Percentiles rank a stretch among this genome's conserved stretches.
Evolutionary conservation across 2,888 invertebrate species (phyloP).

Genomic region (Xanthia togata): DNA sequence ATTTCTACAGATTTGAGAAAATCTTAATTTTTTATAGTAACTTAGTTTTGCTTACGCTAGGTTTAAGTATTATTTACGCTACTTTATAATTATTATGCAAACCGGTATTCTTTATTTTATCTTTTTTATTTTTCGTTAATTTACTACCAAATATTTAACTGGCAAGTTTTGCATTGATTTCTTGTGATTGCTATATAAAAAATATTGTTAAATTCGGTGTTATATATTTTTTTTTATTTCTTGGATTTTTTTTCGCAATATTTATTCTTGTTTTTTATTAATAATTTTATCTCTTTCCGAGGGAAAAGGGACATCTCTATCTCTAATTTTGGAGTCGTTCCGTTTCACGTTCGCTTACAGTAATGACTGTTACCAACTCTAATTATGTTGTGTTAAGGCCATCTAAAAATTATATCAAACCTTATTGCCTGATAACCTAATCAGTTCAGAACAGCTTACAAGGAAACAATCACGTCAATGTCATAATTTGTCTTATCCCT

Average conservation of each 20-base stretch:
- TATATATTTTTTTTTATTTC: too few relatives aligned
- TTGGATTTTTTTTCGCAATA: neutral
- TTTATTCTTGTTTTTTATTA: too few relatives aligned
- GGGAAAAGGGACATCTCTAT: neutral
- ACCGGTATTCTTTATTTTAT: too few relatives aligned
- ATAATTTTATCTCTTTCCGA: neutral
- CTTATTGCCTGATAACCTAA: conserved; percentile 29
- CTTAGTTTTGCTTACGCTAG: rapidly evolving
- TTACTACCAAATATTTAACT: conserved; percentile 12
- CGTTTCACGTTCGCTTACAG: conserved; percentile 12
- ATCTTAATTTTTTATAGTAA: neutral
- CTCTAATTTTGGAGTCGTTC: conserved; percentile 27
- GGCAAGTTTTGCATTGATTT: conserved; percentile 21
- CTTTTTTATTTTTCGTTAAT: too few relatives aligned
- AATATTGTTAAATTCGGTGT: neutral
- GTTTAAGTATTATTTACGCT: neutral
- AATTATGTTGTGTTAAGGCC: conserved; percentile 10
- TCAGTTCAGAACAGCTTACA: conserved; percentile 19
- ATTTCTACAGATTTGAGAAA: neutral
- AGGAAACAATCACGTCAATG: conserved; percentile 35
- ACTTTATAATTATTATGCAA: neutral
- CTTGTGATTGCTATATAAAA: neutral
- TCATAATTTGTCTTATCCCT: conserved; percentile 18
- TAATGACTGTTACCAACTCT: neutral
- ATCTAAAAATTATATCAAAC: conserved; percentile 26